Conservation (phyloP, 2,113 vertebrate genomes). For the Heteronetta atricapilla region DNA sequence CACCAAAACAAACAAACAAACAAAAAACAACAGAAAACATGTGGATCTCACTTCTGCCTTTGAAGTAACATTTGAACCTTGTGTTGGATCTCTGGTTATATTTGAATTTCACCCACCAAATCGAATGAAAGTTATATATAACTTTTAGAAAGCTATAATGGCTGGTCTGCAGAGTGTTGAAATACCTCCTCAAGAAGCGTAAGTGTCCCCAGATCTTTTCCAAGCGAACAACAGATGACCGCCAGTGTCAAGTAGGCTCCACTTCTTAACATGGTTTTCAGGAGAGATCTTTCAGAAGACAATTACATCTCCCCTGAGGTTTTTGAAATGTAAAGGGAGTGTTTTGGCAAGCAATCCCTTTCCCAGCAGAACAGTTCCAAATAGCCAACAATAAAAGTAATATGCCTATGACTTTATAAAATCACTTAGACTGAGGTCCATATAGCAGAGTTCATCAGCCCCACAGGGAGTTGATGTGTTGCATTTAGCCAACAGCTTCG, state of each 20-base stretch:
- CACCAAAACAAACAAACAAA: background rate
- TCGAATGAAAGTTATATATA: background rate
- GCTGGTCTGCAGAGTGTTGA: background rate
- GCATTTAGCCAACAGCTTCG: fast-evolving
- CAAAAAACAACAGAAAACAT: background rate
- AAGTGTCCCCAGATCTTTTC: background rate
- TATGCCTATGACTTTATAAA: background rate
- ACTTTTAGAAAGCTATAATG: background rate
- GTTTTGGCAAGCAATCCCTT: background rate
- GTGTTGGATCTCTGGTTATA: constrained; percentile 42
- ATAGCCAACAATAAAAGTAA: background rate
- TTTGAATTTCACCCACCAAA: constrained; percentile 15
- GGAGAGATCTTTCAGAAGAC: background rate
- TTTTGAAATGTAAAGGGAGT: background rate
- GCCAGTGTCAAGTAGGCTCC: background rate
- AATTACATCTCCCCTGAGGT: background rate
- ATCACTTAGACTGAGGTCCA: background rate
- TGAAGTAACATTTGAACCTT: background rate
- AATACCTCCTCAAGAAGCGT: background rate
- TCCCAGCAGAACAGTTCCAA: background rate
- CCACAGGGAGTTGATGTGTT: fast-evolving
- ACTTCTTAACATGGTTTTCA: background rate
- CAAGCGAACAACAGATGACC: background rate
- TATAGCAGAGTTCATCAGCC: fast-evolving
- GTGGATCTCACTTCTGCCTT: background rate